Conservation (phyloP, 1,140 invertebrate genomes). For the Drosophila mayri region DNA sequence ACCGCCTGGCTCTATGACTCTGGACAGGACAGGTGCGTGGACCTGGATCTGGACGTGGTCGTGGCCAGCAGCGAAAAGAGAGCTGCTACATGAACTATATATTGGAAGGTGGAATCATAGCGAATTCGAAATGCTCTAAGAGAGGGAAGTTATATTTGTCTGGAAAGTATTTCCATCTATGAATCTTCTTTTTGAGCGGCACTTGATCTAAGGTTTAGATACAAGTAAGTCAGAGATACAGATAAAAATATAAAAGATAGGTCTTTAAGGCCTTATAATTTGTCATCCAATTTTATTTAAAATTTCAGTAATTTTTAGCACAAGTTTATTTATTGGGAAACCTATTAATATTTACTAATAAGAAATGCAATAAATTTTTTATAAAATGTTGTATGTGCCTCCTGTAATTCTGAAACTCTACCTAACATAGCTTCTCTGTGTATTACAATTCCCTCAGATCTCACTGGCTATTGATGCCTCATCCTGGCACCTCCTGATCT, state of each 20-base stretch:
- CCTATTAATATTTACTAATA: not conserved
- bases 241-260: not conserved
- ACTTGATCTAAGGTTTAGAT: not conserved
- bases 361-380: not conserved
- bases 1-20: constrained; percentile 73
- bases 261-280: not conserved
- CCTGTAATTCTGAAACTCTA: not conserved
- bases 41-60: constrained; percentile 52
- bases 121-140: constrained; percentile 22
- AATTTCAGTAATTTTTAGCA: not conserved
- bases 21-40: constrained; percentile 56
- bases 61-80: constrained; percentile 32
- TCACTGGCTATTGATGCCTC: not conserved
- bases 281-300: not conserved
- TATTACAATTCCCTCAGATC: not conserved
- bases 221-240: not conserved
- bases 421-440: not conserved
- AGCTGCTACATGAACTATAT: constrained; percentile 15
- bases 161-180: not conserved
- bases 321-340: not conserved
- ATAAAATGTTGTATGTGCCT: not conserved
- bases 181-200: not conserved
- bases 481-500: not conserved
- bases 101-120: not conserved
- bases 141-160: not conserved